These are phyloP conservation scores for Drosophila meridionalis DNA, from an alignment of 2,888 invertebrate genomes.

Conservation along the genomic window DNA sequence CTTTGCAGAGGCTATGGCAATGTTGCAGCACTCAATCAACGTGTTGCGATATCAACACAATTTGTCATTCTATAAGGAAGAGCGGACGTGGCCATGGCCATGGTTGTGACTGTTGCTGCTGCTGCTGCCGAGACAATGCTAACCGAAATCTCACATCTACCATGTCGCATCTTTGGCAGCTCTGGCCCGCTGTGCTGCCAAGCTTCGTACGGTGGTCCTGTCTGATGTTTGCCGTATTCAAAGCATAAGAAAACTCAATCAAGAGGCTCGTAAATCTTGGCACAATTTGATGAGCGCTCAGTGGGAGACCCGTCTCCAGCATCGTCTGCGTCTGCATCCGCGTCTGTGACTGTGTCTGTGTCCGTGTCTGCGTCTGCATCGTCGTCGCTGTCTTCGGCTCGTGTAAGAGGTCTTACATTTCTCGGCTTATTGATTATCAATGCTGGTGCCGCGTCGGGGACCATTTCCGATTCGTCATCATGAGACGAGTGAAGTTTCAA, in stretches of 20 bases:
- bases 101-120: background rate
- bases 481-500: conserved; percentile 64
- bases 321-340: conserved; percentile 10
- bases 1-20: conserved; percentile 2
- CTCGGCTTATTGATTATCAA: conserved; percentile 76
- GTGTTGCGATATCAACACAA: conserved; percentile 46
- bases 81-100: conserved; percentile 6
- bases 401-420: conserved; percentile 68
- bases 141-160: conserved; percentile 35
- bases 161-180: conserved; percentile 21
- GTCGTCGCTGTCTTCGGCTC: conserved; percentile 25
- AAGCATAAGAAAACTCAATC: conserved; percentile 81
- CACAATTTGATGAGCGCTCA: conserved; percentile 79
- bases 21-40: conserved; percentile 45
- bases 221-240: conserved; percentile 80
- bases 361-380: background rate
- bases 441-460: conserved; percentile 62
- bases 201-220: conserved; percentile 70
- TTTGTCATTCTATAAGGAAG: conserved; percentile 53
- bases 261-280: conserved; percentile 79
- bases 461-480: conserved; percentile 81
- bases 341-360: background rate
- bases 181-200: conserved; percentile 31
- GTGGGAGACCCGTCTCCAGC: conserved; percentile 63
- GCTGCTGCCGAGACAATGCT: conserved; percentile 25